These are phyloP conservation scores for Malurus cyaneus DNA, from an alignment of 2,113 vertebrate genomes.

Conservation along the genomic window DNA sequence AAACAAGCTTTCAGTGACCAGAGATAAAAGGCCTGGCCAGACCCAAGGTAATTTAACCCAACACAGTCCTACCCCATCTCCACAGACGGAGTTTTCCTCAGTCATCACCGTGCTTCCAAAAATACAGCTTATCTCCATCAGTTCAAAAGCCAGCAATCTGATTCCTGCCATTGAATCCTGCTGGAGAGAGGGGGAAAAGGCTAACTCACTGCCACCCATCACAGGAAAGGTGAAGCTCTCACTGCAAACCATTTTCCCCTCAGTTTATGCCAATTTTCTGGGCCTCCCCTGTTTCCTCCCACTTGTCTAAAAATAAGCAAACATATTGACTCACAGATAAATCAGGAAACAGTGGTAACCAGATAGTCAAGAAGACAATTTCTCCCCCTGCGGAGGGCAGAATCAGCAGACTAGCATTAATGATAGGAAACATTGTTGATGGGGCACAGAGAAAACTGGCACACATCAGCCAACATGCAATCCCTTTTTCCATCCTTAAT, in stretches of 20 bases:
- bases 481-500: background rate
- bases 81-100: background rate
- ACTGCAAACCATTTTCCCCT: background rate
- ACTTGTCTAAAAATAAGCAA: background rate
- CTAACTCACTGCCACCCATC: background rate
- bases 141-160: background rate
- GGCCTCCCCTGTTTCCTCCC: background rate
- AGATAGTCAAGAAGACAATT: background rate
- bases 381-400: background rate
- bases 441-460: background rate
- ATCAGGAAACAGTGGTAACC: background rate
- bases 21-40: background rate
- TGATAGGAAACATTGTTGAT: background rate
- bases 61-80: background rate
- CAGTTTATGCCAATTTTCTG: background rate
- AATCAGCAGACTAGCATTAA: background rate
- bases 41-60: background rate
- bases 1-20: background rate
- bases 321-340: background rate
- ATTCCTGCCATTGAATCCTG: background rate
- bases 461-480: background rate
- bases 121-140: background rate
- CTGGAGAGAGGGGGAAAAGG: background rate
- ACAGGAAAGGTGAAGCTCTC: background rate
- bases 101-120: accelerated